Conservation (phyloP, 2,113 vertebrate genomes). For the Aphyosemion australe region DNA sequence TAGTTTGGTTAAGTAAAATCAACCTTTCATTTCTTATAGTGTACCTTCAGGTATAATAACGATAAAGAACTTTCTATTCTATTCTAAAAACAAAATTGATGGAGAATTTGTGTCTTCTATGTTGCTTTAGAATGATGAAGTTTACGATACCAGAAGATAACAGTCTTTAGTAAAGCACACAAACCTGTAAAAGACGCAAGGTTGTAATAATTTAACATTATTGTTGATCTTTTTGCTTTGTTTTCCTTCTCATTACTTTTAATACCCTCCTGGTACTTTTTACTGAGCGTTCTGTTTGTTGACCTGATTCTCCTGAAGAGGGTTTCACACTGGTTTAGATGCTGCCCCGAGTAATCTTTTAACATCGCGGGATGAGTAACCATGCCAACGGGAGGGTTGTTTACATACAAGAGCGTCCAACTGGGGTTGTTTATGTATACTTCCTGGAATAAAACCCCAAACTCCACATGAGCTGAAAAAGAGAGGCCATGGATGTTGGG, state of each 20-base stretch:
- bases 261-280: background rate
- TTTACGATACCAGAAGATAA: background rate
- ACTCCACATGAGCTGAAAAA: background rate
- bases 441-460: background rate
- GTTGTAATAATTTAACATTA: background rate
- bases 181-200: background rate
- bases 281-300: background rate
- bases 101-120: background rate
- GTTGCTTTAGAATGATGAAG: background rate
- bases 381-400: background rate
- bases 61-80: no score
- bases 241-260: background rate
- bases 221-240: background rate
- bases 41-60: no score
- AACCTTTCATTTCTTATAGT: no score
- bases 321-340: background rate
- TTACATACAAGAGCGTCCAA: background rate
- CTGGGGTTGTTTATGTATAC: background rate
- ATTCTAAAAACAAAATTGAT: background rate
- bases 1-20: no score
- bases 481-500: background rate
- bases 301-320: background rate
- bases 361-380: background rate
- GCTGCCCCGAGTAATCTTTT: background rate
- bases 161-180: no score